These are phyloP conservation scores for Heliconius aoede DNA, from an alignment of 2,888 invertebrate species.

Conservation along the genomic window DNA sequence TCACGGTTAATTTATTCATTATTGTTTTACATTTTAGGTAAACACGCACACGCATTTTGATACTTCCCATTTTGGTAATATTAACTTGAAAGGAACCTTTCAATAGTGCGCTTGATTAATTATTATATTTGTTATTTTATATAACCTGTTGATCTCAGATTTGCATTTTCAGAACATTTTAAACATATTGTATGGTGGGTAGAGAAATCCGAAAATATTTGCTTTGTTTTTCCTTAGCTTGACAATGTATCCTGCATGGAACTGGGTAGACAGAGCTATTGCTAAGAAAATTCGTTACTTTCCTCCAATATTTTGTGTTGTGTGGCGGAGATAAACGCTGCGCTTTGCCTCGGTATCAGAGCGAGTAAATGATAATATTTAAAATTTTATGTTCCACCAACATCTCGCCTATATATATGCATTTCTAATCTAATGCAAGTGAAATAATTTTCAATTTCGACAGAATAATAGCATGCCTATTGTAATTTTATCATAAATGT, in stretches of 20 bases:
- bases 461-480: background rate
- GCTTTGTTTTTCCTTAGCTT: no score
- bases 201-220: background rate
- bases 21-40: constrained; percentile 41
- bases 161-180: background rate
- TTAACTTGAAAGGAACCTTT: constrained; percentile 35
- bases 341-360: no score
- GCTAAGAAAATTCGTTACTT: no score
- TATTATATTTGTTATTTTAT: background rate
- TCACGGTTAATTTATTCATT: constrained; percentile 41
- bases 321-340: no score
- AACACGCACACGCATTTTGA: constrained; percentile 27
- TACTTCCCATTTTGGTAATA: constrained; percentile 40
- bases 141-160: background rate
- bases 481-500: constrained; percentile 44
- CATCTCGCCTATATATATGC: no score
- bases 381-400: no score
- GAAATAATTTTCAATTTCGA: no score
- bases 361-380: no score
- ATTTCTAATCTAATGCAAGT: no score
- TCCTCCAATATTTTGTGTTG: no score
- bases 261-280: no score
- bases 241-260: no score
- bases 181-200: background rate
- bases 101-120: constrained; percentile 16